phyloP scores from a whole-genome alignment of 2,888 invertebrate species.

The Pammene aurita region DNA sequence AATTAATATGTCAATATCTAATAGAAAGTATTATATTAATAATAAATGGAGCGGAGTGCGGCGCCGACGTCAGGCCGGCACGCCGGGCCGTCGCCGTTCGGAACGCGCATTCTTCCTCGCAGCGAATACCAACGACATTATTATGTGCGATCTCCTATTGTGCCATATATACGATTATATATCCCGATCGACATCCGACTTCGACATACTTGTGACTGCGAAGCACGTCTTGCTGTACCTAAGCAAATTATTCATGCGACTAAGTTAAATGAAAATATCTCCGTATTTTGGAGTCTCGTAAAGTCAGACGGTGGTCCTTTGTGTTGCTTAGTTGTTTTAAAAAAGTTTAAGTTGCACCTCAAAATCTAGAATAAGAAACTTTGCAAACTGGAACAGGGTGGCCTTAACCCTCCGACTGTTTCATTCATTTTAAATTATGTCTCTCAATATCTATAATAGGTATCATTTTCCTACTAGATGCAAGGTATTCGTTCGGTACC shows the following conservation, averaged over 20 bases:
- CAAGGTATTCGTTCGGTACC: no score
- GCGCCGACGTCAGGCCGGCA: constrained; percentile 53
- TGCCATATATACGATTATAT: constrained; percentile 61
- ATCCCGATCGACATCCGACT: constrained; percentile 68
- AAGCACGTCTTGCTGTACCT: constrained; percentile 60
- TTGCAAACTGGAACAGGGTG: no score
- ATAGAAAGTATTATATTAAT: constrained; percentile 20
- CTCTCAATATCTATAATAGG: no score
- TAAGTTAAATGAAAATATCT: constrained; percentile 41
- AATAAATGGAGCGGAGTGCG: constrained; percentile 34
- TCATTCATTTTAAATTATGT: no score
- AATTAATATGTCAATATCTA: background rate
- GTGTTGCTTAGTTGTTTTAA: background rate
- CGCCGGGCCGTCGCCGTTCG: constrained; percentile 69
- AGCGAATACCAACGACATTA: constrained; percentile 79
- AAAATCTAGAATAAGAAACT: background rate
- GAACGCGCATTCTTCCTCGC: constrained; percentile 77
- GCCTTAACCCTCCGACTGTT: background rate
- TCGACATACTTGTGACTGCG: constrained; percentile 57
- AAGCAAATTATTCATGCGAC: constrained; percentile 53
- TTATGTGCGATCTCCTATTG: constrained; percentile 79
- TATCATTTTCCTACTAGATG: no score
- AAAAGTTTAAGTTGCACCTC: background rate
- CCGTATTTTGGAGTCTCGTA: constrained; percentile 1
- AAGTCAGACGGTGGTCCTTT: background rate